Base-by-base conservation (phyloP, 2,797 vertebrate genomes). In the Pangasius sanitwongsei region DNA sequence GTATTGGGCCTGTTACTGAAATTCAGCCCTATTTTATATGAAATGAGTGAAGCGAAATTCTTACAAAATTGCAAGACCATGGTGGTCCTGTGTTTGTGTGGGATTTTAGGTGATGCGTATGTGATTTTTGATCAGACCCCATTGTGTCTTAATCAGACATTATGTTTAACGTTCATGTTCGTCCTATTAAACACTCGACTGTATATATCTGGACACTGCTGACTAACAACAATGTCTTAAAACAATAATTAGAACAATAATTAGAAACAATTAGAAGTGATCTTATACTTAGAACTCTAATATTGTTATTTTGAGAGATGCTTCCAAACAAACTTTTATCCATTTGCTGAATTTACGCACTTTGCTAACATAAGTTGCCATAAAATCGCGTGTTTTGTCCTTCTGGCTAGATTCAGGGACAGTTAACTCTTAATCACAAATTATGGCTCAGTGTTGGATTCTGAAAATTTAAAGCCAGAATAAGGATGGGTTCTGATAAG, bases 371-470 rank as follows among this genome's bases (percentile, higher is more conserved):
- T 8, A 50, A 50, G 6, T 48, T n/a, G 8, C 2, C 2, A 11
- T n/a, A 53, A 34, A 18, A 31, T 23, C 3, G 8, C 44, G 3
- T 65, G 28, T 72, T 83, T 85, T 25, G 67, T 89, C 86, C 88
- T 86, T 89, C 55, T 72, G 86, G 88, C 86, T 81, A 82, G 83
- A 89, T 74, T 90, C 50, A 82, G 77, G 69, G 77, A 74, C 75
- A 89, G 74, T 87, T 70, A 15, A 41, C 57, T 78, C 25, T 86
- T 89, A 57, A 88, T 85, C 5, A 57, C 13, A 34, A 44, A 23
- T 50, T 25, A 50, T 53, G 23, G 20, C 34, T 61, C 57, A 25
- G 16, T 34, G 20, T 72, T 55, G 34, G 20, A 70, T 69, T 72
- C 11, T 13, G 5, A 8, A 85, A 25, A 57, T 15, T 83, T 63